These are phyloP conservation scores for Ctenochaetus hawaiiensis DNA, from an alignment of 2,797 vertebrate species.

Conservation along the genomic window DNA sequence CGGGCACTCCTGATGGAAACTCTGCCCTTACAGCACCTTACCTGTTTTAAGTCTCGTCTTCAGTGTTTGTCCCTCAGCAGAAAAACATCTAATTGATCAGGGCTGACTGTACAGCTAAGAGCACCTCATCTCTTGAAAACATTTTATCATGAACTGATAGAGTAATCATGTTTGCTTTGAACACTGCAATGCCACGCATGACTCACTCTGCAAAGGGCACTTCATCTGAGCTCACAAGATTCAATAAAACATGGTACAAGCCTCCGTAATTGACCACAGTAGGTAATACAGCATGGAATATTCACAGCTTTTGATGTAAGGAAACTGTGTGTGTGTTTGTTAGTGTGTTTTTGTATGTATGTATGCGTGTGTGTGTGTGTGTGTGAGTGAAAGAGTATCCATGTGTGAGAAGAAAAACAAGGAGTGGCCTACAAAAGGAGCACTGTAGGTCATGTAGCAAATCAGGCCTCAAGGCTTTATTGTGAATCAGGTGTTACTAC, in stretches of 20 bases:
- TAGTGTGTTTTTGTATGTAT: conserved; percentile 19
- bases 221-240: conserved; percentile 61
- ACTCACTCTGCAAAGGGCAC: conserved; percentile 63
- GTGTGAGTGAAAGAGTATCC: conserved; percentile 9
- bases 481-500: conserved; percentile 78
- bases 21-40: too few relatives aligned
- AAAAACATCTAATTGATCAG: conserved; percentile 4
- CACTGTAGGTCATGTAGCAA: conserved; percentile 81
- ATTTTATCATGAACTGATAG: conserved; percentile 36
- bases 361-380: conserved; percentile 14
- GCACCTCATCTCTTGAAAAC: conserved; percentile 13
- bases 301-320: conserved; percentile 51
- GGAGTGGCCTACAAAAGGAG: conserved; percentile 53
- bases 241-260: conserved; percentile 52
- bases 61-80: background rate
- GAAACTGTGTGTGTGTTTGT: background rate
- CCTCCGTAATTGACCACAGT: conserved; percentile 45
- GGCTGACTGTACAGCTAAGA: background rate
- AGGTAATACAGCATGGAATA: conserved; percentile 61
- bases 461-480: conserved; percentile 89
- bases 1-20: background rate
- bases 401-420: conserved; percentile 12
- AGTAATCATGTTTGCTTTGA: conserved; percentile 45
- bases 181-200: conserved; percentile 53
- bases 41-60: background rate